phyloP scores from a whole-genome alignment of 2,113 vertebrate species.

The Sebastes schlegelii region DNA sequence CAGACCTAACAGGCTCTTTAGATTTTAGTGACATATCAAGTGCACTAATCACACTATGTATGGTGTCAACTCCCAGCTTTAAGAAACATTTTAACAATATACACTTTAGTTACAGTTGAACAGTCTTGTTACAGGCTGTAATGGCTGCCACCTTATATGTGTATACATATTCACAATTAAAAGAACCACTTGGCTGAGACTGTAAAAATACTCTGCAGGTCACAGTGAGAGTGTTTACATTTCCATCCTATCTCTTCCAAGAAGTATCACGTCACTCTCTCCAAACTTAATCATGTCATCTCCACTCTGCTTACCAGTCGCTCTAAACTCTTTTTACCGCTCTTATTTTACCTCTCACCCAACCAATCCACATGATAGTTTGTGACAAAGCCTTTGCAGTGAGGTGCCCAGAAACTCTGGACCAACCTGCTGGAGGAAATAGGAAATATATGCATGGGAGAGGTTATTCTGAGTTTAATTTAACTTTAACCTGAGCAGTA shows the following conservation, averaged over 20 bases:
- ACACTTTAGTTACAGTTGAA: neutral
- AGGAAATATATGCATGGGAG: no score
- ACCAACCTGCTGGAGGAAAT: no score
- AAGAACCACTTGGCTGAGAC: conserved; percentile 34
- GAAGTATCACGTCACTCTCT: conserved; percentile 48
- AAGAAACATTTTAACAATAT: neutral
- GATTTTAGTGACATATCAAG: neutral
- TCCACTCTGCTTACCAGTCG: neutral
- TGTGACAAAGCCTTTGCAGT: neutral
- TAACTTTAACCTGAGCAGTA: neutral
- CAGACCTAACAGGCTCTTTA: neutral
- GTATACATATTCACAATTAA: conserved; percentile 7
- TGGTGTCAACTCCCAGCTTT: neutral
- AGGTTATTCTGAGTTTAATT: neutral
- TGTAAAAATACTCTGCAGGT: conserved; percentile 49
- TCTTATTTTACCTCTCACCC: neutral
- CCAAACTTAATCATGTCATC: conserved; percentile 43
- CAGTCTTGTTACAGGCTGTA: neutral
- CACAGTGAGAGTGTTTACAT: conserved; percentile 55
- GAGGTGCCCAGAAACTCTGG: no score
- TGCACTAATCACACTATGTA: neutral
- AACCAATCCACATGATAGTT: neutral
- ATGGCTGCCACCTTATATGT: neutral
- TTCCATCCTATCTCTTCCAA: conserved; percentile 33
- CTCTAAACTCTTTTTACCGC: conserved; percentile 11